Conservation (phyloP, 2,113 vertebrate genomes). For the Alosa alosa region DNA sequence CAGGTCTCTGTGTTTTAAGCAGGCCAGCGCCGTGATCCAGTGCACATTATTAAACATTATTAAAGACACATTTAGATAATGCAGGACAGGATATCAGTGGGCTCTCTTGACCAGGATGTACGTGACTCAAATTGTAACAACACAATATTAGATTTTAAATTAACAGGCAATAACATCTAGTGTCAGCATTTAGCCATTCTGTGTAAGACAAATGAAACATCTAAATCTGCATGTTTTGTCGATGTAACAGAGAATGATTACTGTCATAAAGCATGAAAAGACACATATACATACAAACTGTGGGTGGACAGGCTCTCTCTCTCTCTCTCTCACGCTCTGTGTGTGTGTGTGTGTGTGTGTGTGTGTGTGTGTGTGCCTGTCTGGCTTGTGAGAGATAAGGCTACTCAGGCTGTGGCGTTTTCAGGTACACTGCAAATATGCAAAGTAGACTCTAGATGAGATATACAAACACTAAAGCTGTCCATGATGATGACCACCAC, state of each 20-base stretch:
- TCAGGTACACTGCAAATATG: constrained; percentile 57
- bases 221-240: background rate
- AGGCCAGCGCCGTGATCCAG: background rate
- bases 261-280: background rate
- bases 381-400: constrained; percentile 42
- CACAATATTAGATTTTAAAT: background rate
- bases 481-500: background rate
- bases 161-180: background rate
- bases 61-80: background rate
- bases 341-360: background rate
- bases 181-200: background rate
- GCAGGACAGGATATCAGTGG: background rate
- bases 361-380: constrained; percentile 17
- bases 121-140: background rate
- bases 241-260: background rate
- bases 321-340: background rate
- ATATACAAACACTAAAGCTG: background rate
- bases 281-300: background rate
- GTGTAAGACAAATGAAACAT: background rate
- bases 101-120: background rate
- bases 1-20: background rate
- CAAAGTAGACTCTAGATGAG: constrained; percentile 34
- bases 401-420: constrained; percentile 36
- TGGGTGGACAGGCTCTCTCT: background rate
- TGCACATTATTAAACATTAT: background rate